Conservation (phyloP, 2,113 vertebrate species). For the Channa maculata region DNA sequence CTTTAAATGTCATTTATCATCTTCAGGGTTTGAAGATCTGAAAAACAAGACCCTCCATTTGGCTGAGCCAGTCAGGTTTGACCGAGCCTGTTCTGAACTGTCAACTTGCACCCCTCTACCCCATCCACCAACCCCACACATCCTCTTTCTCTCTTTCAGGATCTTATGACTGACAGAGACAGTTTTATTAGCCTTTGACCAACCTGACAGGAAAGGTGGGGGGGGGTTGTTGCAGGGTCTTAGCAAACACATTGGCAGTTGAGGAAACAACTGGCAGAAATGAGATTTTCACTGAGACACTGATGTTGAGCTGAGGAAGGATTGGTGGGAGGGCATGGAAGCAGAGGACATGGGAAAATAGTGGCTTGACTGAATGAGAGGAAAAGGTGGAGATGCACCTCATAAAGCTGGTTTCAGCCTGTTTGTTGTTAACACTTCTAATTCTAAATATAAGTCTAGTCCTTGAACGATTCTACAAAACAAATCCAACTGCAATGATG, state of each 20-base stretch:
- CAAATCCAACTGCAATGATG: no score
- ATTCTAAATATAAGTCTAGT: no score
- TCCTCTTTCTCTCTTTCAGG: conserved; percentile 44
- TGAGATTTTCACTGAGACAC: conserved; percentile 75
- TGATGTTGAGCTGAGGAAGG: conserved; percentile 73
- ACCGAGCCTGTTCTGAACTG: conserved; percentile 41
- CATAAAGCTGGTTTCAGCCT: conserved; percentile 62
- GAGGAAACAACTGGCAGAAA: conserved; percentile 81
- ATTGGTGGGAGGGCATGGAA: conserved; percentile 71
- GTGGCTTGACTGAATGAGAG: conserved; percentile 68
- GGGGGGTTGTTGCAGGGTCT: conserved; percentile 67
- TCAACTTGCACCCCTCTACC: conserved; percentile 40
- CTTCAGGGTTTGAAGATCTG: conserved; percentile 50
- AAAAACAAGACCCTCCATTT: conserved; percentile 48
- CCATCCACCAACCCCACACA: conserved; percentile 15
- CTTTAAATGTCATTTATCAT: conserved; percentile 79
- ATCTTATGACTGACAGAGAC: conserved; percentile 78
- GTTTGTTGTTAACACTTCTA: conserved; percentile 25
- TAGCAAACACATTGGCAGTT: conserved; percentile 69
- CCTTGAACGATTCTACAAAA: no score
- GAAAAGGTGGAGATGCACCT: conserved; percentile 67
- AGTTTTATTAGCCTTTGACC: conserved; percentile 79
- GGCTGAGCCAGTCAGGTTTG: conserved; percentile 49
- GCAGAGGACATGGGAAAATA: conserved; percentile 70
- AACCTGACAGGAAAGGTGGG: conserved; percentile 76